Percentiles rank a stretch among this genome's conserved stretches.
Conservation (phyloP, 1,140 invertebrate species). For the Micrasema minimum region DNA sequence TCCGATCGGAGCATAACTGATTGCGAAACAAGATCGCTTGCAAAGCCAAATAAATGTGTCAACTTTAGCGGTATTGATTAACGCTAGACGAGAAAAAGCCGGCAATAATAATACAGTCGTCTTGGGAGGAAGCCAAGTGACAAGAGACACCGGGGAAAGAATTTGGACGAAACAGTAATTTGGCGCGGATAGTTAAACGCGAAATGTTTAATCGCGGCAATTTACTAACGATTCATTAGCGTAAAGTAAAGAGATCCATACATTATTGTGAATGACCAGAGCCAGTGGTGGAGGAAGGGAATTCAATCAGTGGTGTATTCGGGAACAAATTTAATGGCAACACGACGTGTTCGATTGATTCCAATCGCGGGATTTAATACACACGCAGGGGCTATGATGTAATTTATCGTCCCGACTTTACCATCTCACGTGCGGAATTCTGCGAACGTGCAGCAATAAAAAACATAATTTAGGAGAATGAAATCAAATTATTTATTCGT, state of each 20-base stretch:
- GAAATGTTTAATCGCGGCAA: constrained; percentile 33
- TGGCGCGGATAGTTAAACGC: constrained; percentile 20
- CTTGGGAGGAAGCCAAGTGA: constrained; percentile 17
- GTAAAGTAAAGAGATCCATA: too few relatives aligned
- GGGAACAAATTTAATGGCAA: constrained; percentile 23
- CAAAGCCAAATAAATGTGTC: constrained; percentile 30
- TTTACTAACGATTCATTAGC: constrained; percentile 29
- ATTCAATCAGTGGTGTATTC: constrained; percentile 5
- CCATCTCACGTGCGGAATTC: not conserved
- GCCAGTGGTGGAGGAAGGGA: not conserved
- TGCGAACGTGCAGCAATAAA: constrained; percentile 6
- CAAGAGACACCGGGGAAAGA: constrained; percentile 14
- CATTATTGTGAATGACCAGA: constrained; percentile 16
- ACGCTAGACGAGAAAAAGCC: constrained; percentile 18
- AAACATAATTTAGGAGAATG: too few relatives aligned
- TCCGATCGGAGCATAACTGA: not conserved
- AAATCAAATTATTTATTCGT: too few relatives aligned
- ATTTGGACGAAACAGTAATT: constrained; percentile 30
- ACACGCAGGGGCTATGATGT: constrained; percentile 8
- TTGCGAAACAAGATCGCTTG: constrained; percentile 19
- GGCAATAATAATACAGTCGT: constrained; percentile 19
- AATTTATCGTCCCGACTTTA: constrained; percentile 3
- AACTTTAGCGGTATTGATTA: constrained; percentile 27
- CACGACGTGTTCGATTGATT: constrained; percentile 24
- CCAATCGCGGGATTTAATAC: constrained; percentile 12